Percentiles rank a stretch among this genome's conserved stretches.
Evolutionary conservation across 2,113 vertebrate species (phyloP).

Genomic region (Phrynocephalus versicolor): DNA sequence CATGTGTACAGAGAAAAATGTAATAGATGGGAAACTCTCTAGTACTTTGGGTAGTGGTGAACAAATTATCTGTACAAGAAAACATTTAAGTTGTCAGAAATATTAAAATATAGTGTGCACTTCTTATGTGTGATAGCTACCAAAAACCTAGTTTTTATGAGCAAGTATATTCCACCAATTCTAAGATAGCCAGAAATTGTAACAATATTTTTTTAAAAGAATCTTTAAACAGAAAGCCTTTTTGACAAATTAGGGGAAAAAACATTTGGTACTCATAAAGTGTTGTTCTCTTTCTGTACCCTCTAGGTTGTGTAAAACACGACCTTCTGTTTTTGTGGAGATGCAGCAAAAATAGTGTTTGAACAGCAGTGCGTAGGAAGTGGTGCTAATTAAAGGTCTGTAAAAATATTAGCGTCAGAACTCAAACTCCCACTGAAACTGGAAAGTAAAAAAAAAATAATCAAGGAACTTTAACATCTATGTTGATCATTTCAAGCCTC

Average conservation of each 20-base stretch:
- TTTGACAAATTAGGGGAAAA: slow-evolving; percentile 38
- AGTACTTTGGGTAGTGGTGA: no score
- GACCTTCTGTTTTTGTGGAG: slow-evolving; percentile 52
- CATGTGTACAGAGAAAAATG: neutral
- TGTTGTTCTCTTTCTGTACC: slow-evolving; percentile 46
- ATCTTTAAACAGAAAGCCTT: slow-evolving; percentile 29
- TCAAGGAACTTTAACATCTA: slow-evolving; percentile 22
- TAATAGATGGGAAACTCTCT: no score
- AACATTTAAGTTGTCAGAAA: neutral
- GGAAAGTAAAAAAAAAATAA: slow-evolving; percentile 26
- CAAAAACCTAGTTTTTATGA: neutral
- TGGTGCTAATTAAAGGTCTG: slow-evolving; percentile 56
- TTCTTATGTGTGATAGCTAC: neutral
- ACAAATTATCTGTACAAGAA: neutral
- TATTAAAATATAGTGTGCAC: neutral
- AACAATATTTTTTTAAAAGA: slow-evolving; percentile 46
- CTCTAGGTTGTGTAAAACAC: slow-evolving; percentile 46
- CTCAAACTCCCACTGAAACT: slow-evolving; percentile 40
- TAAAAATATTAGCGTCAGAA: slow-evolving; percentile 48
- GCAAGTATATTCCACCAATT: neutral
- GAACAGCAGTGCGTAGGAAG: slow-evolving; percentile 55
- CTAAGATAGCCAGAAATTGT: slow-evolving; percentile 14
- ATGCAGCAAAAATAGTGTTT: slow-evolving; percentile 52
- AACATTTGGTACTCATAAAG: slow-evolving; percentile 51
- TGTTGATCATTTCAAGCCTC: slow-evolving; percentile 47